These are phyloP conservation scores for Stegana nigrithorax DNA, from an alignment of 2,888 invertebrate species.

Conservation along the genomic window DNA sequence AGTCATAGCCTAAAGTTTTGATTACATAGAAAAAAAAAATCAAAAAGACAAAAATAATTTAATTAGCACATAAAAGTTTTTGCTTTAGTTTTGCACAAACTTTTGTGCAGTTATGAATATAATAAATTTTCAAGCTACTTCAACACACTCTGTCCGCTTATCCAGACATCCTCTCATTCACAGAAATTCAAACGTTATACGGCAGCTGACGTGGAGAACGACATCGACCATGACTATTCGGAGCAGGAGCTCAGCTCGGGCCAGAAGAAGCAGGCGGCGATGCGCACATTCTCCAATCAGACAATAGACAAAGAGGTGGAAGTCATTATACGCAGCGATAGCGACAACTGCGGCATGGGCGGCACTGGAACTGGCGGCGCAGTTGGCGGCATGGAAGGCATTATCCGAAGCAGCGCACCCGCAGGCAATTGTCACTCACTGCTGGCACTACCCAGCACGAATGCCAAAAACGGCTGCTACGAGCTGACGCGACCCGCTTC, in stretches of 20 bases:
- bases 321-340: constrained; percentile 57
- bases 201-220: constrained; percentile 60
- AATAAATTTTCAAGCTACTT: too few species aligned
- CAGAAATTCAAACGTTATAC: constrained; percentile 65
- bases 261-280: constrained; percentile 49
- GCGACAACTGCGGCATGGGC: constrained; percentile 42
- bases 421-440: constrained; percentile 54
- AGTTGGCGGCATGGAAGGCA: neutral
- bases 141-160: neutral
- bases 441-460: constrained; percentile 38
- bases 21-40: too few species aligned
- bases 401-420: constrained; percentile 18
- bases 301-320: constrained; percentile 63
- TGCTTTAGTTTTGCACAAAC: constrained; percentile 10
- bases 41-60: too few species aligned
- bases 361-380: constrained; percentile 15
- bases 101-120: too few species aligned
- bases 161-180: neutral
- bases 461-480: constrained; percentile 55
- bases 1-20: neutral
- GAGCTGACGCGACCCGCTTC: constrained; percentile 62
- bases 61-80: constrained; percentile 4
- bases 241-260: constrained; percentile 62
- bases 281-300: constrained; percentile 63
- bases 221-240: constrained; percentile 55